Conservation (phyloP, 2,113 vertebrate genomes). For the Phoenicopterus ruber region DNA sequence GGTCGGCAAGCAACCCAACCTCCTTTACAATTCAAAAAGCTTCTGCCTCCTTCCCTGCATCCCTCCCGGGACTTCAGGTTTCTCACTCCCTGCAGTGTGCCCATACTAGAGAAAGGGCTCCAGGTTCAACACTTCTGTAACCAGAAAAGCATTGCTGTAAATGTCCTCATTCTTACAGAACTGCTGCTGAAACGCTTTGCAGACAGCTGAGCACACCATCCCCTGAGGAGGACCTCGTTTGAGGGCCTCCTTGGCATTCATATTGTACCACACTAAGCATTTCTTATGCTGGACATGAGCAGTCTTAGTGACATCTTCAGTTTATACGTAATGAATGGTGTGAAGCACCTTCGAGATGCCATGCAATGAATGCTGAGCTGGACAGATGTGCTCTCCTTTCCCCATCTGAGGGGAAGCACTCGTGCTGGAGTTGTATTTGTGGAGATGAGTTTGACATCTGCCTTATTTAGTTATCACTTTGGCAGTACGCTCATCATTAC, state of each 20-base stretch:
- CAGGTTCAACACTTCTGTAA: background rate
- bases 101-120: background rate
- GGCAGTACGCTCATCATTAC: background rate
- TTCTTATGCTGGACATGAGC: background rate
- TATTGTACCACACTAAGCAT: background rate
- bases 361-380: background rate
- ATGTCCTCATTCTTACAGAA: background rate
- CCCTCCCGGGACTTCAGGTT: background rate
- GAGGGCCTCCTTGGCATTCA: background rate
- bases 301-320: background rate
- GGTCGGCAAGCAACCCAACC: background rate
- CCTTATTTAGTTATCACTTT: background rate
- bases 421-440: background rate
- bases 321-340: background rate
- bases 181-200: background rate
- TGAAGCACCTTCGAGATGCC: background rate
- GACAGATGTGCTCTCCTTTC: background rate
- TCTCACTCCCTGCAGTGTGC: background rate
- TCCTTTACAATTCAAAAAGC: background rate
- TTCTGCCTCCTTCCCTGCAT: background rate
- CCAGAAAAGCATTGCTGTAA: background rate
- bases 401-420: background rate
- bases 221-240: background rate
- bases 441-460: background rate
- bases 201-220: background rate